Conservation (phyloP, 2,888 invertebrate genomes). For the Galeruca laticollis region DNA sequence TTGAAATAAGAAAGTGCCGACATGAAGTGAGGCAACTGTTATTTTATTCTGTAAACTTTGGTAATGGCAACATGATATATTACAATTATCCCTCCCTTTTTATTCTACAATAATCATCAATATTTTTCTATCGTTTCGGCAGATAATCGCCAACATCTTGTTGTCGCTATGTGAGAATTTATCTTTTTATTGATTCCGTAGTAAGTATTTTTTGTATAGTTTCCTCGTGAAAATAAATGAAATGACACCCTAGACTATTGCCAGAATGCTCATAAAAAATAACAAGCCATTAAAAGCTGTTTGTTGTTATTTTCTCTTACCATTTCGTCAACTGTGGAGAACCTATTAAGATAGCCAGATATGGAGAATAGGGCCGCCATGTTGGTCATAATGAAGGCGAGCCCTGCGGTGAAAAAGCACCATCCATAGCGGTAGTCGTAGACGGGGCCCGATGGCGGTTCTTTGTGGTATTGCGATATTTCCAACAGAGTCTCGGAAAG, state of each 20-base stretch:
- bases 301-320: slow-evolving; percentile 59
- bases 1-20: too few relatives aligned
- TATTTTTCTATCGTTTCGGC: too few relatives aligned
- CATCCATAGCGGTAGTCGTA: slow-evolving; percentile 73
- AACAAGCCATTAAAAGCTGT: slow-evolving; percentile 18
- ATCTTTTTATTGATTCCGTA: too few relatives aligned
- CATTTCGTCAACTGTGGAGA: slow-evolving; percentile 74
- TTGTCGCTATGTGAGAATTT: too few relatives aligned
- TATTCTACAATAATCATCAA: too few relatives aligned
- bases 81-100: too few relatives aligned
- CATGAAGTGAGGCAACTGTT: too few relatives aligned
- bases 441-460: slow-evolving; percentile 58
- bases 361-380: slow-evolving; percentile 72
- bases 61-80: too few relatives aligned
- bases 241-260: not conserved
- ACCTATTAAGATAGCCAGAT: slow-evolving; percentile 72
- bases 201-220: too few relatives aligned
- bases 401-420: slow-evolving; percentile 74
- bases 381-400: slow-evolving; percentile 72
- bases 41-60: too few relatives aligned
- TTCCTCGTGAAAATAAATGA: not conserved
- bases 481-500: slow-evolving; percentile 72
- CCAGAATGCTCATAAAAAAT: slow-evolving; percentile 10
- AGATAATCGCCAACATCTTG: too few relatives aligned
- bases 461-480: slow-evolving; percentile 65